Percentiles rank a stretch among this genome's conserved stretches.
phyloP scores from a whole-genome alignment of 1,140 invertebrate species.

The Zelostemma sp. region DNA sequence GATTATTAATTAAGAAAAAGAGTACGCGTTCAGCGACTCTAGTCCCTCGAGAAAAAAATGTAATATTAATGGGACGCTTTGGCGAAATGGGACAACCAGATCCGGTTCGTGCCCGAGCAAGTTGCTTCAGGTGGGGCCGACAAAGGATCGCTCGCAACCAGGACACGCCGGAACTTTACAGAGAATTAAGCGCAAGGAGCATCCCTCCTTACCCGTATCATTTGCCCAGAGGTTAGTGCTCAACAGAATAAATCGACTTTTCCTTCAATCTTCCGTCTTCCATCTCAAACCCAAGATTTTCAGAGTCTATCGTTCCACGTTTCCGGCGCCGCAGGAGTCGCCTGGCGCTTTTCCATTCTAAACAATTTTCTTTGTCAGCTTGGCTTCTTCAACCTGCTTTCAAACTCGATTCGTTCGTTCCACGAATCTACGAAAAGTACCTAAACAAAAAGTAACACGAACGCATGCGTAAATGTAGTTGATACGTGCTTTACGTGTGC shows the following conservation, averaged over 20 bases:
- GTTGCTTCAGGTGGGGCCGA: slow-evolving; percentile 74
- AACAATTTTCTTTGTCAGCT: no score
- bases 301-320: no score
- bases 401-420: background rate
- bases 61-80: slow-evolving; percentile 55
- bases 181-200: slow-evolving; percentile 72
- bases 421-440: background rate
- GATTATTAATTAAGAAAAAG: no score
- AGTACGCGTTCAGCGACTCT: background rate
- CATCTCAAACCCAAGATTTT: no score
- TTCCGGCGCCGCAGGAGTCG: no score
- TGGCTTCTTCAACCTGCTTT: no score
- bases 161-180: slow-evolving; percentile 66
- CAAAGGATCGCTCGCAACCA: slow-evolving; percentile 65
- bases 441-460: background rate
- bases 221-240: slow-evolving; percentile 68
- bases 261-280: no score
- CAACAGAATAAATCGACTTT: no score
- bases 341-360: no score
- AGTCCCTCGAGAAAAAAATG: background rate
- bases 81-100: slow-evolving; percentile 70
- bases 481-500: background rate
- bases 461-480: background rate
- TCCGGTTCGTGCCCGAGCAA: slow-evolving; percentile 93
- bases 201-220: slow-evolving; percentile 68